These are phyloP conservation scores for Meloidogyne chitwoodi DNA, from an alignment of 1,140 invertebrate species.

Conservation along the genomic window DNA sequence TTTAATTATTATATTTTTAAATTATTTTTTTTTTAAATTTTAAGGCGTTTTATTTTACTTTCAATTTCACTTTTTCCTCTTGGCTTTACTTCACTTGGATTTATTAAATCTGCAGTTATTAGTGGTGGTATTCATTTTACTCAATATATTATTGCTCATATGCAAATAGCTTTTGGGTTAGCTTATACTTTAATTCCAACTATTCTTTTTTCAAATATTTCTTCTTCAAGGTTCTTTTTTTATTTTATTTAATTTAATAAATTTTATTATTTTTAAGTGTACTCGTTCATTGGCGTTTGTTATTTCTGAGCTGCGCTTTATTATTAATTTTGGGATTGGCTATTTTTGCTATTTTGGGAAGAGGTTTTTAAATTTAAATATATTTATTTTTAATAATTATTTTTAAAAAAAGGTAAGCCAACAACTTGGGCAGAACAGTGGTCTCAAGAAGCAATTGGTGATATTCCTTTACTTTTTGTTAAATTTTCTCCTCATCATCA, in stretches of 20 bases:
- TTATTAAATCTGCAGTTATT: constrained; percentile 31
- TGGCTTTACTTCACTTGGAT: constrained; percentile 30
- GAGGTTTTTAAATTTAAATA: constrained; percentile 13
- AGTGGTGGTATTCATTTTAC: constrained; percentile 34
- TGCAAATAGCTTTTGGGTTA: constrained; percentile 35
- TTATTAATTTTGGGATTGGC: constrained; percentile 18
- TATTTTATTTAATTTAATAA: neutral
- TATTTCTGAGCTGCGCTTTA: constrained; percentile 16
- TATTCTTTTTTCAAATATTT: constrained; percentile 31
- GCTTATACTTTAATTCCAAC: constrained; percentile 26
- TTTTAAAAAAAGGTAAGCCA: neutral
- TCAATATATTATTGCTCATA: constrained; percentile 32
- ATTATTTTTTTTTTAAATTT: neutral
- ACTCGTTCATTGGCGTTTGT: constrained; percentile 24
- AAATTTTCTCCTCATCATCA: neutral
- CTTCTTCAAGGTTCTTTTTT: neutral
- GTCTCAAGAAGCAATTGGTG: constrained; percentile 16
- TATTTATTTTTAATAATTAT: neutral
- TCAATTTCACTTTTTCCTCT: constrained; percentile 26
- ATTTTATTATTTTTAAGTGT: neutral
- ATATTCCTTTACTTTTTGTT: constrained; percentile 4
- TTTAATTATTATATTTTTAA: neutral
- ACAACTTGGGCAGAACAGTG: constrained; percentile 17
- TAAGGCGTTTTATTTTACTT: constrained; percentile 16
- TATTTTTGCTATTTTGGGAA: constrained; percentile 26